A percentile compares a stretch with the other conserved stretches of the same genome.
These are phyloP conservation scores for Coturnix japonica DNA, from an alignment of 2,113 vertebrate species.

Conservation along the genomic window DNA sequence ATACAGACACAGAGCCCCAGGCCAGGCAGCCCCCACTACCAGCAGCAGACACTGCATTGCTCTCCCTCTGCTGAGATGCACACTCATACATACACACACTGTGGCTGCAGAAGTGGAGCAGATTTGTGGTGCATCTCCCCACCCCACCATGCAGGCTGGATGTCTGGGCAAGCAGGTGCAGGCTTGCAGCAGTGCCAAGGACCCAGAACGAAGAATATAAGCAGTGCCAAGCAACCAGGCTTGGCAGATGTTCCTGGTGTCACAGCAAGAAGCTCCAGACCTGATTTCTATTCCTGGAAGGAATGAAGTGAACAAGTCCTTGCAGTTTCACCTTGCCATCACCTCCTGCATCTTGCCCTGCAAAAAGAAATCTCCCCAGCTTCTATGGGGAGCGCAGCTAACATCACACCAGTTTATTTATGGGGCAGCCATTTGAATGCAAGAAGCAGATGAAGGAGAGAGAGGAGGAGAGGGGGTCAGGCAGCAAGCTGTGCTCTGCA, in stretches of 20 bases:
- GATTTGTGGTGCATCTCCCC: fast-evolving
- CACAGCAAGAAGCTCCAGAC: background rate
- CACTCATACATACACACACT: fast-evolving
- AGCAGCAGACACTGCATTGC: background rate
- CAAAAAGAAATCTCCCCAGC: background rate
- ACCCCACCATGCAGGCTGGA: fast-evolving
- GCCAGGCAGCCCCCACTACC: background rate
- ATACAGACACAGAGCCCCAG: background rate
- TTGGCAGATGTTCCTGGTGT: slow-evolving; percentile 1
- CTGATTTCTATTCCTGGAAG: background rate
- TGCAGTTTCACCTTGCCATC: background rate
- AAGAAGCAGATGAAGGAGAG: background rate
- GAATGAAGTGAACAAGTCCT: background rate
- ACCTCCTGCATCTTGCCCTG: background rate
- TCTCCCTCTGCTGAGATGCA: background rate
- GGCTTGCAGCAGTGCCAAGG: background rate
- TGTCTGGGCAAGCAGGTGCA: background rate
- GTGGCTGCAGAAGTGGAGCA: background rate
- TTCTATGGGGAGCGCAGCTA: fast-evolving
- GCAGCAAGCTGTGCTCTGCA: background rate
- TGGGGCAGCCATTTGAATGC: background rate
- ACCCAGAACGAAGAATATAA: background rate
- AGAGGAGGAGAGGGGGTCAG: slow-evolving; percentile 30
- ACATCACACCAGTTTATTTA: background rate
- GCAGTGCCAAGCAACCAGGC: background rate